Evolutionary conservation across 2,888 invertebrate species (phyloP), one percentile per base, ranked within the genome.

Genomic region (Desoria tigrina): DNA sequence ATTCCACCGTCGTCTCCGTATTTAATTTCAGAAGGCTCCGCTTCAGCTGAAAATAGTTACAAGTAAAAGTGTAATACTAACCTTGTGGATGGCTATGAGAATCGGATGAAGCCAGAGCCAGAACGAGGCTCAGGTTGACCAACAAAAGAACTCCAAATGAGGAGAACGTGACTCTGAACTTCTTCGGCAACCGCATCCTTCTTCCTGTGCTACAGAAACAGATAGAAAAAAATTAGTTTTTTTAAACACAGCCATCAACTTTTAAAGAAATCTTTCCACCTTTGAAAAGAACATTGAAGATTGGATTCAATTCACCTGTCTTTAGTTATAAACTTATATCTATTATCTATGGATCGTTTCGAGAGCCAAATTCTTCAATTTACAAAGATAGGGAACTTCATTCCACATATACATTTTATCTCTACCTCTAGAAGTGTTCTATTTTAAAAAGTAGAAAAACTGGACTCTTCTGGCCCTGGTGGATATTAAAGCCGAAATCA

Each of bases 131-230:
- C 62, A 70, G 61, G 65, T 68, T 61, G 51, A 59, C 65, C 69
- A 69, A 69, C 65, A 72, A 67, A 72, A 71, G 65, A 66, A 64
- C 57, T 66, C 63, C 66, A 72, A 72, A 72, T 72, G 72, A 72
- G 69, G 58, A 69, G 69, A 72, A 72, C 72, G 72, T 72, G 72
- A 72, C 72, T 72, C 61, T 63, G 63, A 69, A 72, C 69, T 72
- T 72, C 65, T 69, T 69, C 51, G 27, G 14, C 32, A 71, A 65
- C 68, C 66, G 68, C 68, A 71, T 68, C 66, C 65, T 69, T 63
- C 58, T 57, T 64, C 68, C 63, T 64, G 68, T 62, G 58, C 53
- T 49, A 57, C 28, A 6, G 42, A 58, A 51, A 63, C 45, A 18
- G 42, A 63, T 26, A 57, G 16, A 55, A 55, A 55, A 26, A 26